These are phyloP conservation scores for Emberiza fucata DNA, from an alignment of 2,113 vertebrate species.

Conservation along the genomic window DNA sequence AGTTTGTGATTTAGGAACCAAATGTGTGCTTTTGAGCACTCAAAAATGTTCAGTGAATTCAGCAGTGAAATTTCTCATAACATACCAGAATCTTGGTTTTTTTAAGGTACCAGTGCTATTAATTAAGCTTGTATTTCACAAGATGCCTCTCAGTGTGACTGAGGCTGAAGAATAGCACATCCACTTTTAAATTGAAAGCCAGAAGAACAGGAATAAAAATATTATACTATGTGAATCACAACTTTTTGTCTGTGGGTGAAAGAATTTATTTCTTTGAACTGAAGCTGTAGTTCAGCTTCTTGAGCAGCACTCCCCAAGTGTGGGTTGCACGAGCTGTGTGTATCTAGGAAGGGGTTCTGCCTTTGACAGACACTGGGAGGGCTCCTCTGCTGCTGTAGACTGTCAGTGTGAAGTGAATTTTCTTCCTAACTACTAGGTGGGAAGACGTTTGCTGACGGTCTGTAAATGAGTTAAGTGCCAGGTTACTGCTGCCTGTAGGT, in stretches of 20 bases:
- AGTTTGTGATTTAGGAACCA: not conserved
- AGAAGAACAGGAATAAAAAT: not conserved
- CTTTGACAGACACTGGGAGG: not conserved
- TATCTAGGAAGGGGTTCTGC: not conserved
- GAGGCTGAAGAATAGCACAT: not conserved
- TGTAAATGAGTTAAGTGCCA: not conserved
- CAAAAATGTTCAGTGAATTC: not conserved
- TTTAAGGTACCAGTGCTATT: not conserved
- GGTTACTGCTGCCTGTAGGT: not conserved
- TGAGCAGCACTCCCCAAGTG: not conserved
- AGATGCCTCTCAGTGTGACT: not conserved
- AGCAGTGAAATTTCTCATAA: not conserved
- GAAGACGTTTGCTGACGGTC: not conserved
- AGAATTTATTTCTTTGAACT: not conserved
- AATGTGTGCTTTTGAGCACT: not conserved
- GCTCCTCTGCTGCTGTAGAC: not conserved
- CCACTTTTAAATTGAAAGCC: not conserved
- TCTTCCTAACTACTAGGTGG: not conserved
- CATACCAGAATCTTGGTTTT: not conserved
- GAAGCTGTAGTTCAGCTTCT: not conserved
- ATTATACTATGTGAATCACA: rapidly evolving
- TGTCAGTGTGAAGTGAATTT: not conserved
- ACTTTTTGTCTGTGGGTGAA: not conserved
- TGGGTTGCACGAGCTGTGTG: not conserved
- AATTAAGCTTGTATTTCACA: not conserved